A percentile compares a stretch with the other conserved stretches of the same genome.
phyloP scores from a whole-genome alignment of 2,797 vertebrate species.

The Cheirogaleus major region DNA sequence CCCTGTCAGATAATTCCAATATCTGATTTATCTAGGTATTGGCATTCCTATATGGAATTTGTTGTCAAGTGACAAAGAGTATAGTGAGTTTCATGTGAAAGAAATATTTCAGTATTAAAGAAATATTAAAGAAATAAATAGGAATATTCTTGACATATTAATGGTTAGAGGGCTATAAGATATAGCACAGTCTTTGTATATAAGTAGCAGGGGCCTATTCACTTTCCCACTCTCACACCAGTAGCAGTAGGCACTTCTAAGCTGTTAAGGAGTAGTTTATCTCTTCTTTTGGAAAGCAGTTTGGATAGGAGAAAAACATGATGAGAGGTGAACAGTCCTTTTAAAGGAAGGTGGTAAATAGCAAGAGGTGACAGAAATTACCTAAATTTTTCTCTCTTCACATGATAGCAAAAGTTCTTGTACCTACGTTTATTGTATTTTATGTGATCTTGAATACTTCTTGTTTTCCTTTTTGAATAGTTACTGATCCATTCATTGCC shows the following conservation, averaged over 20 bases:
- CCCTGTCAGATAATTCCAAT: background rate
- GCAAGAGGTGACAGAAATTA: background rate
- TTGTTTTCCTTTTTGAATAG: background rate
- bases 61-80: background rate
- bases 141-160: background rate
- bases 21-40: background rate
- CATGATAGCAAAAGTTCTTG: background rate
- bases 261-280: background rate
- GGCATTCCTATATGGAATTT: background rate
- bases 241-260: background rate
- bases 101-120: too few species aligned
- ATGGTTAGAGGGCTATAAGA: background rate
- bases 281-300: background rate
- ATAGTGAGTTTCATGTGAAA: background rate
- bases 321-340: background rate
- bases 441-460: background rate
- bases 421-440: background rate
- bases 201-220: background rate
- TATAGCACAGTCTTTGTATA: background rate
- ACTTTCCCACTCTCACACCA: background rate
- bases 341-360: background rate
- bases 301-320: background rate
- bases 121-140: background rate
- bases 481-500: background rate
- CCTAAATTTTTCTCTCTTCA: background rate